Evolutionary conservation across 2,888 invertebrate genomes (phyloP), one percentile per base, ranked within the genome.

Genomic region (Dicyrtomina minuta): DNA sequence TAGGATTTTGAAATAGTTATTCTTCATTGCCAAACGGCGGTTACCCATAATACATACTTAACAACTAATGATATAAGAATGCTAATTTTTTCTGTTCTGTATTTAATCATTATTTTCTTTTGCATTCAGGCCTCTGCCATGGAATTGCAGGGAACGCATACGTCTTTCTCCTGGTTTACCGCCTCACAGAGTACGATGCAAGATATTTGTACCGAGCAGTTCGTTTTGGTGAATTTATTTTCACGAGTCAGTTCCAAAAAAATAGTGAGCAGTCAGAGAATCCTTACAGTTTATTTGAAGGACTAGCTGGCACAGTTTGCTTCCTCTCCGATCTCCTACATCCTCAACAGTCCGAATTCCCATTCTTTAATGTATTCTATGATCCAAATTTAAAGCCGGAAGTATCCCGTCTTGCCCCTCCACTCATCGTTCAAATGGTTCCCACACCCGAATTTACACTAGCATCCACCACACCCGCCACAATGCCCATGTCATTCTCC

Each of bases 121-220:
- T n/a, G n/a, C n/a, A n/a, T n/a, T 6, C 76, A 81, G 83, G 93
- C 0, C 88, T 95, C 71, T 94, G 94, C 80, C 94, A 95, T 79
- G 95, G 94, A 1, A 85, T 93, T 0, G 89, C 90, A 20, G 93
- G 93, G 43, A 92, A 88, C 81, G 92, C 88, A n/a, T 92, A 92
- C 81, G 90, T 88, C 0, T 91, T 92, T 78, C 82, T 93, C 53
- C 82, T 92, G 0, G 82, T 93, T 13, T 88, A 90, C 80, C 86
- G 92, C 73, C 82, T 93, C 65, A 84, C 86, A 10, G 87, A 92
- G 74, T 92, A 92, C 12, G 58, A 43, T n/a, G 84, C 86, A 8
- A 88, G 88, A 80, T 87, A 92, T 81, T 83, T 91, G 15, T 84
- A 90, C 78, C 84, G 89, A 77, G 93, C 93, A 0, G 83, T 86